A percentile compares a stretch with the other conserved stretches of the same genome.
These are phyloP conservation scores for Phacellophora camtschatica DNA, from an alignment of 30 jellyfish, hydroid and myxozoan species.

Conservation along the genomic window DNA sequence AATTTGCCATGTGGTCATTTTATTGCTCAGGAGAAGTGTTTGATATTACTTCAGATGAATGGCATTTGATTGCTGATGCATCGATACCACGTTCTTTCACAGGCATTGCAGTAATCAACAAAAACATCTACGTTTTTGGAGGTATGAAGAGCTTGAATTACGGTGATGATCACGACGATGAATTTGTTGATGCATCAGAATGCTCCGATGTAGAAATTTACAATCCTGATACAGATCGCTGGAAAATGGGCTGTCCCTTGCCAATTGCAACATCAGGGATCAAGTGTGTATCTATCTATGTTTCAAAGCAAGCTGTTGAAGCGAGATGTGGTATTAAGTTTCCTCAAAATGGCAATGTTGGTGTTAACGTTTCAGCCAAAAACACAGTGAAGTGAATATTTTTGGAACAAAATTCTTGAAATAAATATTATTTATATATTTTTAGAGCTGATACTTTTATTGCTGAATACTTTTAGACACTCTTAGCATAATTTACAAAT, in stretches of 20 bases:
- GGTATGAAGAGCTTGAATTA: slow-evolving; percentile 77
- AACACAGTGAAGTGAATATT: not conserved
- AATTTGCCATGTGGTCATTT: slow-evolving; percentile 98
- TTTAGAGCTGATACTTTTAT: too few relatives aligned
- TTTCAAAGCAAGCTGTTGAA: slow-evolving; percentile 66
- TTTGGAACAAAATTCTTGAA: not conserved
- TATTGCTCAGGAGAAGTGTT: slow-evolving; percentile 96
- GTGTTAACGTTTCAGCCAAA: not conserved
- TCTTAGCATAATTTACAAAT: too few relatives aligned
- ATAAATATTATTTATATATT: too few relatives aligned
- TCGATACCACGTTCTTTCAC: slow-evolving; percentile 84
- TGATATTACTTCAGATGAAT: slow-evolving; percentile 83
- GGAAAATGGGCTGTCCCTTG: slow-evolving; percentile 77
- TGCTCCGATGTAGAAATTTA: slow-evolving; percentile 88
- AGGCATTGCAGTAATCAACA: slow-evolving; percentile 57
- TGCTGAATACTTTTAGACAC: too few relatives aligned
- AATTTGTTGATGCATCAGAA: slow-evolving; percentile 93
- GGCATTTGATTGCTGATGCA: slow-evolving; percentile 88
- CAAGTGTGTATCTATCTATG: slow-evolving; percentile 58
- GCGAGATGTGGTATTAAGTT: slow-evolving; percentile 77
- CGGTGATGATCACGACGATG: slow-evolving; percentile 74
- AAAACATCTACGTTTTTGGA: slow-evolving; percentile 79
- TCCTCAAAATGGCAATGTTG: not conserved
- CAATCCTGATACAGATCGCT: slow-evolving; percentile 27
- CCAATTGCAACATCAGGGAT: slow-evolving; percentile 88